Evolutionary conservation across 1,140 invertebrate genomes (phyloP), one percentile per base, ranked within the genome.

Genomic region (Frieseomelitta varia): DNA sequence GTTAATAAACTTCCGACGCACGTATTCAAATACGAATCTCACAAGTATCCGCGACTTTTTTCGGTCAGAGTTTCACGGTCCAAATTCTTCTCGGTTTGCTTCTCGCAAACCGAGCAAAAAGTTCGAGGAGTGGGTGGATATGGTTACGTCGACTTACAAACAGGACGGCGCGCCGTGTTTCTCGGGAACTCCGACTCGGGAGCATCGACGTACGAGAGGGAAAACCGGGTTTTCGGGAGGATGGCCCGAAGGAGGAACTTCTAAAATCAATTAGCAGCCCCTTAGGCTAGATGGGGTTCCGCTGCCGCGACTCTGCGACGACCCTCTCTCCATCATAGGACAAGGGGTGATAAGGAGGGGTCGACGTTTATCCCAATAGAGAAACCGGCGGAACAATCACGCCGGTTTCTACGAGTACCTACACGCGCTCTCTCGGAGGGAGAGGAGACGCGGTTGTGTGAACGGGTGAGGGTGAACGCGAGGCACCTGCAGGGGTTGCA

Each of bases 231-330:
- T 10, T 30, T 51, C 11, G 27, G 51, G 27, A 61, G 72, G 77
- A 75, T 63, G 79, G 82, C 84, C 87, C 85, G 77, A 81, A 82
- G 87, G 77, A 90, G 89, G 83, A 91, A 91, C 89, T 91, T 90
- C 90, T 89, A 90, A 91, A 91, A 91, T 91, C 90, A 91, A 91
- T 91, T 91, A 91, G 90, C 89, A 91, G 87, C 90, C 90, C 89
- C 90, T 91, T 89, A 89, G 89, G 89, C 89, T 47, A 47, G 34
- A 85, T 89, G 87, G 90, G 87, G 90, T 82, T 89, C 86, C 86
- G 84, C 85, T 90, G 80, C 85, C 86, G 88, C 86, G 88, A 75
- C 84, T 72, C 24, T 65, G 83, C 55, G 67, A 87, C 78, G 85
- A 88, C 85, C 83, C 87, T 87, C 81, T 90, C 81, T 90, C 72